Percentiles rank a stretch among this genome's conserved stretches.
These are phyloP conservation scores for Piscicola geometra DNA, from an alignment of 2,888 invertebrate genomes.

Conservation along the genomic window DNA sequence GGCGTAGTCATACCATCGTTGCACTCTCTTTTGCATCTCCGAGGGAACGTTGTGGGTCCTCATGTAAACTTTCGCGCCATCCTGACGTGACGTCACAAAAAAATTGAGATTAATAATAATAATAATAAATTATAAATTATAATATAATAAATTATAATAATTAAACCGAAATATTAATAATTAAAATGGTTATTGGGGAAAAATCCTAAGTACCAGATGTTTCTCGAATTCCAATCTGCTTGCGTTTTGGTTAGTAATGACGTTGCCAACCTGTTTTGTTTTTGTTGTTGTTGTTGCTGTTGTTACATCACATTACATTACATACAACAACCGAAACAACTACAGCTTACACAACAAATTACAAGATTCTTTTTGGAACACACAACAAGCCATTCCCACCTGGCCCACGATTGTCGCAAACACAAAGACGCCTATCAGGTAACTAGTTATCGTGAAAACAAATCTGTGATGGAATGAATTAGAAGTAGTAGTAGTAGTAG, in stretches of 20 bases:
- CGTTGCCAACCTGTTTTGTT: slow-evolving; percentile 97
- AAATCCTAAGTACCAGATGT: slow-evolving; percentile 62
- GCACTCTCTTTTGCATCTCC: slow-evolving; percentile 88
- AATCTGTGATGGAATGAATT: slow-evolving; percentile 67
- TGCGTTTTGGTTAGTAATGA: slow-evolving; percentile 92
- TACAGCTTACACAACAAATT: no score
- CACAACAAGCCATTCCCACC: slow-evolving; percentile 47
- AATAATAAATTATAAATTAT: neutral
- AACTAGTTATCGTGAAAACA: slow-evolving; percentile 91
- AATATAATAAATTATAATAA: neutral
- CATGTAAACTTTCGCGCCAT: slow-evolving; percentile 96
- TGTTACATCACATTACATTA: neutral
- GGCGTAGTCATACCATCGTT: slow-evolving; percentile 95
- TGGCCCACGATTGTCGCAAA: slow-evolving; percentile 90
- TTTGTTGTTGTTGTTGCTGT: no score
- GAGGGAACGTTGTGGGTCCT: slow-evolving; percentile 92
- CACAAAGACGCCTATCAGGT: slow-evolving; percentile 93
- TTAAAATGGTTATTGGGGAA: no score
- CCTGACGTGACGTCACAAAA: slow-evolving; percentile 59
- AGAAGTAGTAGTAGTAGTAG: neutral
- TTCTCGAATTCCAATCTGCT: slow-evolving; percentile 90
- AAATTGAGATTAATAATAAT: no score
- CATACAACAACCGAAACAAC: neutral
- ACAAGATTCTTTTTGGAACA: neutral
- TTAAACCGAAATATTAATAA: neutral